phyloP scores from a whole-genome alignment of 1,140 invertebrate species.

The Drosophila pandora region DNA sequence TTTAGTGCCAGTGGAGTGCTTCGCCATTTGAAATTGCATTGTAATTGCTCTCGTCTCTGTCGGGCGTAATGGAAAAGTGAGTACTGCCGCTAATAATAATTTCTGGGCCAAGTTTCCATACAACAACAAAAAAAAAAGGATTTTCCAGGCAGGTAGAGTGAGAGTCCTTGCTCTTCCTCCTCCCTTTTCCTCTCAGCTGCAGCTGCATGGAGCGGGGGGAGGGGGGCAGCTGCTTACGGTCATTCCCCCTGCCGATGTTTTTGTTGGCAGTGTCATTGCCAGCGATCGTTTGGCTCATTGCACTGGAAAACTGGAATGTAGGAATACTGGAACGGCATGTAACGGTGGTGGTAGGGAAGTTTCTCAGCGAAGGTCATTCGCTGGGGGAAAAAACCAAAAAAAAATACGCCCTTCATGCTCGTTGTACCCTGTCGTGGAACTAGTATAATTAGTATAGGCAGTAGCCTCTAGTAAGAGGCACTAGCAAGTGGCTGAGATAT shows the following conservation, averaged over 20 bases:
- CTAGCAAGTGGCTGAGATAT: background rate
- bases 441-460: too few relatives aligned
- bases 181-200: constrained; percentile 22
- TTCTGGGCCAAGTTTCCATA: constrained; percentile 27
- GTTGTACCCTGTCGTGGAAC: background rate
- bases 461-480: too few relatives aligned
- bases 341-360: constrained; percentile 1
- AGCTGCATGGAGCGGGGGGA: background rate
- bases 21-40: constrained; percentile 1
- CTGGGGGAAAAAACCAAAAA: constrained; percentile 2
- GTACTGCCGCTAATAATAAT: background rate
- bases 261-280: constrained; percentile 32
- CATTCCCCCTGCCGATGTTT: constrained; percentile 25
- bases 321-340: background rate
- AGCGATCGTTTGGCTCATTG: constrained; percentile 19
- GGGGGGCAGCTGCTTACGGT: constrained; percentile 30
- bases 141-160: constrained; percentile 25
- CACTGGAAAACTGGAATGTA: constrained; percentile 12
- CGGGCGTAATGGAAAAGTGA: background rate
- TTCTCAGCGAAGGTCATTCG: constrained; percentile 16
- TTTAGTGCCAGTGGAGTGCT: background rate
- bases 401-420: background rate
- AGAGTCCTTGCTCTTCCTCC: constrained; percentile 6
- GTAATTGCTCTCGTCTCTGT: background rate
- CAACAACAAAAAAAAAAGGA: constrained; percentile 26